Evolutionary conservation across 2,113 vertebrate species (phyloP), one percentile per base, ranked within the genome.

Genomic region (Oryzias celebensis): DNA sequence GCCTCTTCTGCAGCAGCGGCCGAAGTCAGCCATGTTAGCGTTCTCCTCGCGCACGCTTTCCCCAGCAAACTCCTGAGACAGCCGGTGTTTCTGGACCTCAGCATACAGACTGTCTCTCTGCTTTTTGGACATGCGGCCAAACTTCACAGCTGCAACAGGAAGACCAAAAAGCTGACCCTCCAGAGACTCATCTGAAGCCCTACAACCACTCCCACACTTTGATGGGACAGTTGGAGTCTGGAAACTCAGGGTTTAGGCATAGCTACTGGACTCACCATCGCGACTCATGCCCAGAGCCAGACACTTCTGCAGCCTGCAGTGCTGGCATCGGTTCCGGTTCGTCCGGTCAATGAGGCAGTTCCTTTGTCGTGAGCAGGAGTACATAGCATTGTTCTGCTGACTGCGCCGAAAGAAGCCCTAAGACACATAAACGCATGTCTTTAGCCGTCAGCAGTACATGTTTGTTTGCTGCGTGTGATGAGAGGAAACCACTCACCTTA

Each of bases 111-210:
- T 95, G 90, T 96, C 95, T 1, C 95, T 91, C 83, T 96, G 95
- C 84, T 96, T 97, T 84, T 97, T 96, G 0, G 95, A 96, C 95
- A 97, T 97, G 64, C 95, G 93, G n/a, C 95, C 95, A 0, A 97
- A 97, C 81, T 97, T 97, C 74, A 97, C 95, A 1, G 95, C 95
- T 96, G 85, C 5, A 8, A 26, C 1, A 14, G 48, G 26, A 57
- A 22, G 17, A 28, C 7, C 15, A 1, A 17, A 56, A 23, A 62
- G 59, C 49, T 4, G 0, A 62, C 71, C 50, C 52, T 10, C 17
- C 16, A 52, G 12, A 20, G 5, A 22, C 14, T 12, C 6, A 10
- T 42, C n/a, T 7, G 41, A 62, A 63, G 15, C 57, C 47, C 22
- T 18, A 48, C 49, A n/a, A 56, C 8, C 31, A 41, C 26, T 52